Conservation (phyloP, 2,888 invertebrate species). For the Lingula anatina region DNA sequence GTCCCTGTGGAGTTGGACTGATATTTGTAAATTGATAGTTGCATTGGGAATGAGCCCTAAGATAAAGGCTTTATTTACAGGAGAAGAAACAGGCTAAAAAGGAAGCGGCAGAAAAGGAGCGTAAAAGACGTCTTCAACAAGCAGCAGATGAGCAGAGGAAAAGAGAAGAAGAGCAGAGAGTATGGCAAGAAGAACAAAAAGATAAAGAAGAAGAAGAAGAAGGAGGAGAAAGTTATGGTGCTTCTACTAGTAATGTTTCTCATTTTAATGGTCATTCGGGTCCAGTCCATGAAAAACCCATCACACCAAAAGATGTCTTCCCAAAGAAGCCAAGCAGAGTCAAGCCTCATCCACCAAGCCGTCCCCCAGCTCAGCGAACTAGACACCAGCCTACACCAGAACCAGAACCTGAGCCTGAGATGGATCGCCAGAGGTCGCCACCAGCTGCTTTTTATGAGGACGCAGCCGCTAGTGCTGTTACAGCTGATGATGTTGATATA, state of each 20-base stretch:
- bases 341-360: background rate
- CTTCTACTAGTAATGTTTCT: no score
- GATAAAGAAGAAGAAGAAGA: conserved; percentile 10
- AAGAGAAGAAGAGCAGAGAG: conserved; percentile 7
- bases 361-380: background rate
- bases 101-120: conserved; percentile 7
- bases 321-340: background rate
- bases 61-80: no score
- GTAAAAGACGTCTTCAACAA: conserved; percentile 9
- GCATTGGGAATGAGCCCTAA: no score
- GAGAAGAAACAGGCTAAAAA: conserved; percentile 2
- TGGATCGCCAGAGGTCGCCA: background rate
- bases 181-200: conserved; percentile 10
- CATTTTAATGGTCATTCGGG: no score
- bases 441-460: conserved; percentile 7
- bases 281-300: no score
- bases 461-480: conserved; percentile 4
- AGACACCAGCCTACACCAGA: background rate
- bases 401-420: background rate
- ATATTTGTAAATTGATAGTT: no score
- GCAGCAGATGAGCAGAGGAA: conserved; percentile 7
- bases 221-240: conserved; percentile 10
- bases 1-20: no score
- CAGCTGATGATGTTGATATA: conserved; percentile 5
- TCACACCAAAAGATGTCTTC: background rate